These are phyloP conservation scores for Sarcophaga bullata DNA, from an alignment of 1,140 invertebrate species.

Conservation along the genomic window DNA sequence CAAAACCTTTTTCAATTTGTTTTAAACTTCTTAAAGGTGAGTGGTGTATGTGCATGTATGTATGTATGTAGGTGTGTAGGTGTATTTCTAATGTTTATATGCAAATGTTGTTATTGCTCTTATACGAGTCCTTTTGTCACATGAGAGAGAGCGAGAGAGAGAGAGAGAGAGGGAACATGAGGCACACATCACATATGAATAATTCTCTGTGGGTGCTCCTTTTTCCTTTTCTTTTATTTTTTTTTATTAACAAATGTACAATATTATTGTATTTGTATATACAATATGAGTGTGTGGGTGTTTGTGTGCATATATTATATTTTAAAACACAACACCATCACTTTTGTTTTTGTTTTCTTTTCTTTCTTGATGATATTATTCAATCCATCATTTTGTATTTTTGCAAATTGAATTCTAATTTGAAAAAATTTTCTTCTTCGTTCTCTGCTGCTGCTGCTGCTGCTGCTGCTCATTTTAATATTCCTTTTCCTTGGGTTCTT, in stretches of 20 bases:
- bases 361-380: constrained; percentile 60
- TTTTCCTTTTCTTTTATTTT: neutral
- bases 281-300: too few relatives aligned
- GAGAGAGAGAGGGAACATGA: too few relatives aligned
- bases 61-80: neutral
- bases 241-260: neutral
- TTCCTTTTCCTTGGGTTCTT: neutral
- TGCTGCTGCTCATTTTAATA: neutral
- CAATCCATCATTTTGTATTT: constrained; percentile 62
- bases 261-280: too few relatives aligned
- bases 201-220: neutral
- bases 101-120: neutral
- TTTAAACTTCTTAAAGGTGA: too few relatives aligned
- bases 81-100: constrained; percentile 9
- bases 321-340: constrained; percentile 49
- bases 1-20: too few relatives aligned
- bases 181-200: neutral
- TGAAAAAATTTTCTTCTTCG: neutral
- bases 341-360: too few relatives aligned
- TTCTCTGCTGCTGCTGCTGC: neutral
- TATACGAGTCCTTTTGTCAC: constrained; percentile 14
- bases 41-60: too few relatives aligned
- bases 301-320: neutral
- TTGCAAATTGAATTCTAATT: constrained; percentile 47
- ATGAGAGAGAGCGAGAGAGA: too few relatives aligned